Conservation (phyloP, 2,113 vertebrate species). For the Mobula hypostoma region DNA sequence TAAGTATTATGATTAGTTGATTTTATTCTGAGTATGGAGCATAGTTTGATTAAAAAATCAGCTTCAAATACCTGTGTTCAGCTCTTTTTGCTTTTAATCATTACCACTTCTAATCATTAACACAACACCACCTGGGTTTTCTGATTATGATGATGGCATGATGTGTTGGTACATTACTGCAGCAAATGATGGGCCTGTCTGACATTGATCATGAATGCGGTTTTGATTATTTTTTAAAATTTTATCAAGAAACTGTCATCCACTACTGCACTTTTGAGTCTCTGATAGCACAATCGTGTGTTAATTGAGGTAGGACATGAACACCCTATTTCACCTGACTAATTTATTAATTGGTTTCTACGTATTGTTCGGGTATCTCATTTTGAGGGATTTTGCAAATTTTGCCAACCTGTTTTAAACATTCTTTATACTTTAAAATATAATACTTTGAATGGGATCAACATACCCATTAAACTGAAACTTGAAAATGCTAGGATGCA, state of each 20-base stretch:
- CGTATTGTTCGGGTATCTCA: not conserved
- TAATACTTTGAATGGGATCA: not conserved
- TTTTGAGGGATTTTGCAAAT: too few relatives aligned
- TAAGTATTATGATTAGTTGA: too few relatives aligned
- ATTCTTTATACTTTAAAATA: not conserved
- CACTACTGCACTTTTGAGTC: not conserved
- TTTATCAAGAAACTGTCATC: not conserved
- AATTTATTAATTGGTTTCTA: not conserved
- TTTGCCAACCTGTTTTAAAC: not conserved
- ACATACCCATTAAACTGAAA: not conserved
- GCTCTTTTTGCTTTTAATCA: not conserved
- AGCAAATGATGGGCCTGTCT: not conserved
- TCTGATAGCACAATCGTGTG: not conserved
- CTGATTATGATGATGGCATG: not conserved
- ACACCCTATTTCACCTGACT: not conserved
- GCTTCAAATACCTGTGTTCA: not conserved
- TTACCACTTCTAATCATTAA: too few relatives aligned
- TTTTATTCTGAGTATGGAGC: not conserved
- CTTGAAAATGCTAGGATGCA: not conserved
- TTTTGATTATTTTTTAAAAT: slow-evolving; percentile 11
- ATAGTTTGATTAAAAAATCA: not conserved
- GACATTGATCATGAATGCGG: not conserved
- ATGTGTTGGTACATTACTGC: not conserved
- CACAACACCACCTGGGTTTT: not conserved
- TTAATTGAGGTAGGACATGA: not conserved